Evolutionary conservation across 2,797 vertebrate species (phyloP).

Genomic region (Lepilemur septentrionalis): DNA sequence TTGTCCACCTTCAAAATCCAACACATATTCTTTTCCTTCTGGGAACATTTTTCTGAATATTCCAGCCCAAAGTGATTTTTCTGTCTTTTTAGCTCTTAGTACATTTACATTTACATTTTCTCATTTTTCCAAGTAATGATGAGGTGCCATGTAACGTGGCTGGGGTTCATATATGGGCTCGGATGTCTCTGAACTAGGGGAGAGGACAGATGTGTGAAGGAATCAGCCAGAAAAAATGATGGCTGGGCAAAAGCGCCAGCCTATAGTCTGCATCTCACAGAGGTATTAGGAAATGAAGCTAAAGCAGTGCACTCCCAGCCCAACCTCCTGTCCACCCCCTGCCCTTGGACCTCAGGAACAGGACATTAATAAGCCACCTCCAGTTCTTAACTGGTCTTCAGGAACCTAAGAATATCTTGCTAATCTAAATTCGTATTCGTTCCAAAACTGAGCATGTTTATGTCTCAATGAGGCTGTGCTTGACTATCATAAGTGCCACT

Average conservation of each 20-base stretch:
- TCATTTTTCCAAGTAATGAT: slow-evolving; percentile 4
- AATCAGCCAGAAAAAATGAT: neutral
- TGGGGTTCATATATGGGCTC: neutral
- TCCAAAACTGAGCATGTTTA: neutral
- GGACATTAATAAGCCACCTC: neutral
- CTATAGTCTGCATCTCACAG: accelerated
- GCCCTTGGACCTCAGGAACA: neutral
- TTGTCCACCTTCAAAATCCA: neutral
- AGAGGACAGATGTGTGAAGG: neutral
- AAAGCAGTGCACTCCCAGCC: neutral
- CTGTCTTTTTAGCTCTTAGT: neutral
- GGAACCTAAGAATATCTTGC: neutral
- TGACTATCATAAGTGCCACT: neutral
- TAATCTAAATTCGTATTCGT: neutral
- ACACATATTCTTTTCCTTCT: neutral
- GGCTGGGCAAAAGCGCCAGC: neutral
- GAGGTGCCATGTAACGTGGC: neutral
- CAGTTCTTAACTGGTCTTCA: neutral
- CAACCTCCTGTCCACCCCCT: neutral
- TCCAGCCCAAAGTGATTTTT: neutral
- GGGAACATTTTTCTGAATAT: neutral
- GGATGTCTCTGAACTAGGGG: neutral
- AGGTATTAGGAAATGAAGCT: neutral
- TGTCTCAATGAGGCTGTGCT: neutral
- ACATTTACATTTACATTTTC: neutral